Evolutionary conservation across 2,888 invertebrate species (phyloP).

Genomic region (Capitulum mitella): DNA sequence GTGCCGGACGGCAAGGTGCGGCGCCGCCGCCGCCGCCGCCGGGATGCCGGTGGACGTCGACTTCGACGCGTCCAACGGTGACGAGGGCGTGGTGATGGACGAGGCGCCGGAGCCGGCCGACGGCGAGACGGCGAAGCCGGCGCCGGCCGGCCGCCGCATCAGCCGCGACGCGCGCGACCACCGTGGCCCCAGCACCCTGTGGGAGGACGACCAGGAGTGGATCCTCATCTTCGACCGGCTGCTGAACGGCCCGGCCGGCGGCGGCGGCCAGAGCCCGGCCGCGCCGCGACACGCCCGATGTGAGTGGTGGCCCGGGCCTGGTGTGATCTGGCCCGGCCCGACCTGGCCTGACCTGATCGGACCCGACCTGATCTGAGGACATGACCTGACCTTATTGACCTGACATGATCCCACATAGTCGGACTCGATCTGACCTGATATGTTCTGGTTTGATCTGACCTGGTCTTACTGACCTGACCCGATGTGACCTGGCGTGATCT

Average conservation of each 20-base stretch:
- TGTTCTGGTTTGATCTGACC: no score
- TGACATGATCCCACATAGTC: no score
- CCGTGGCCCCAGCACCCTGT: slow-evolving; percentile 38
- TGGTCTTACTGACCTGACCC: no score
- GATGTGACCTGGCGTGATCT: no score
- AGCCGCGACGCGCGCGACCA: not conserved
- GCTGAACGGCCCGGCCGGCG: slow-evolving; percentile 40
- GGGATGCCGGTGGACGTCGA: no score
- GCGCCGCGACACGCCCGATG: not conserved
- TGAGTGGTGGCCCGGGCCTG: not conserved
- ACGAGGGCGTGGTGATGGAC: slow-evolving; percentile 17
- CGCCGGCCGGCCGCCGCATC: not conserved
- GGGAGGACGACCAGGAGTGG: slow-evolving; percentile 50
- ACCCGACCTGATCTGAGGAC: no score
- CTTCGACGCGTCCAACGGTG: not conserved
- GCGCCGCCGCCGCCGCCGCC: no score
- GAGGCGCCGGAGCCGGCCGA: not conserved
- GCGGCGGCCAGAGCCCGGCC: not conserved
- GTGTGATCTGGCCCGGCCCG: no score
- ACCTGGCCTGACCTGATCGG: no score
- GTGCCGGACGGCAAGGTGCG: no score
- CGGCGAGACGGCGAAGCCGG: not conserved
- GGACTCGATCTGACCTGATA: no score
- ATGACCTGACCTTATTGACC: no score
- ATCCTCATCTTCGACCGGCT: slow-evolving; percentile 51